These are phyloP conservation scores for Lerista edwardsae DNA, from an alignment of 2,797 vertebrate genomes.

Conservation along the genomic window DNA sequence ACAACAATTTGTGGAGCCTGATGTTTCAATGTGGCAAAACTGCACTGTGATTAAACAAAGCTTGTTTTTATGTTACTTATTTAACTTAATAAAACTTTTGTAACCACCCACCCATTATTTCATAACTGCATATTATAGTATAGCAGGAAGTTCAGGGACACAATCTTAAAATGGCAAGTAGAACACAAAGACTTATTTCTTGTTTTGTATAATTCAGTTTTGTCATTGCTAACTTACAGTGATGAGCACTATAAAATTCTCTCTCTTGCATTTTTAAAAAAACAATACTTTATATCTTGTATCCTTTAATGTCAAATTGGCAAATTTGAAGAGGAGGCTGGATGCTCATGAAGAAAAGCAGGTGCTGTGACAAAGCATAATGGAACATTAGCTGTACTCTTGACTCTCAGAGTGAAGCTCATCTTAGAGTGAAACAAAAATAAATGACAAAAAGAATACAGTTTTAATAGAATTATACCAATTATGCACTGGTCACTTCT, in stretches of 20 bases:
- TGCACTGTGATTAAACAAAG: not conserved
- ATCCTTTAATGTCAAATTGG: constrained; percentile 67
- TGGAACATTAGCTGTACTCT: constrained; percentile 69
- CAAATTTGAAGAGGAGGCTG: constrained; percentile 68
- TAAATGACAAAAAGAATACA: constrained; percentile 55
- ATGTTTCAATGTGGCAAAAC: not conserved
- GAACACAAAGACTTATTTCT: constrained; percentile 43
- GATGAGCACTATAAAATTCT: constrained; percentile 64
- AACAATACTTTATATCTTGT: constrained; percentile 74
- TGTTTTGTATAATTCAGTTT: constrained; percentile 59
- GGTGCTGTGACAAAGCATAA: constrained; percentile 65
- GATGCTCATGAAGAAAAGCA: constrained; percentile 67
- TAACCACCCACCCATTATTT: not conserved
- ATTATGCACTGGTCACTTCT: constrained; percentile 52
- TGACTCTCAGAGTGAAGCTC: constrained; percentile 70
- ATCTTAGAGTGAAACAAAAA: constrained; percentile 69
- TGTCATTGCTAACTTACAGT: constrained; percentile 52
- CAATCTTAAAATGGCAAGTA: constrained; percentile 6
- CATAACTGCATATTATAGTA: constrained; percentile 36
- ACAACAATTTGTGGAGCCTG: not conserved
- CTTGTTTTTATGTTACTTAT: not conserved
- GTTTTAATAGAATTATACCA: constrained; percentile 48
- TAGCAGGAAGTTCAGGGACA: constrained; percentile 54
- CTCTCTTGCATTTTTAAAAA: constrained; percentile 69
- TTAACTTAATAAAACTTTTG: not conserved